A percentile compares a stretch with the other conserved stretches of the same genome.
Evolutionary conservation across 2,113 vertebrate genomes (phyloP).

Genomic region (Dermatemys mawii): DNA sequence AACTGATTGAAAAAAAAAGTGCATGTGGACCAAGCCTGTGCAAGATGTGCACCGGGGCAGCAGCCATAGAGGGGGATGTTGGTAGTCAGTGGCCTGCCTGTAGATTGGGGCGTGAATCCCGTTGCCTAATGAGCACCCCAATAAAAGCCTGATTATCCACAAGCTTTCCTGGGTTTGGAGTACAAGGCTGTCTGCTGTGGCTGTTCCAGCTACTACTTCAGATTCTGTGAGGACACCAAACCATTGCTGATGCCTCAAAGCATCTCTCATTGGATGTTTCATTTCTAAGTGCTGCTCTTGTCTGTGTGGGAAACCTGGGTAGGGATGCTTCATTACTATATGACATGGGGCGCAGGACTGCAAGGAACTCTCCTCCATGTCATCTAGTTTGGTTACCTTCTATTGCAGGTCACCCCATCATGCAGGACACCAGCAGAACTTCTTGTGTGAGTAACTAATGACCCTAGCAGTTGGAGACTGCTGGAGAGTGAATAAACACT

Average conservation of each 20-base stretch:
- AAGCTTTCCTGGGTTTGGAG: neutral
- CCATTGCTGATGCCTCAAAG: neutral
- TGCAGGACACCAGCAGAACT: neutral
- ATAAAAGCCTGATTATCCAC: neutral
- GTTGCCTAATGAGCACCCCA: neutral
- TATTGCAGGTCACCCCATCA: neutral
- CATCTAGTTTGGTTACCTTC: neutral
- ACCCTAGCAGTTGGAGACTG: neutral
- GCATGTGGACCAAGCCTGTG: neutral
- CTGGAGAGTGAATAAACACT: neutral
- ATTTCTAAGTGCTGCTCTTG: neutral
- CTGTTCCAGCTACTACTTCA: neutral
- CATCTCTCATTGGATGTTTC: neutral
- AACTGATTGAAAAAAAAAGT: neutral
- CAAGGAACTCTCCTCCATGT: neutral
- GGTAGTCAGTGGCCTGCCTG: neutral
- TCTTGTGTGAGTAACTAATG: neutral
- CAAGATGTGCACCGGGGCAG: neutral
- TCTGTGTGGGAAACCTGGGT: neutral
- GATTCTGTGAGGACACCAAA: neutral
- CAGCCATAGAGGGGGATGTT: neutral
- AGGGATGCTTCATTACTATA: neutral
- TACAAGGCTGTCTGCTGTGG: neutral
- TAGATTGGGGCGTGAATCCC: neutral
- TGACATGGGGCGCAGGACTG: neutral